Percentiles rank a stretch among this genome's conserved stretches.
phyloP scores from a whole-genome alignment of 2,797 vertebrate genomes.

The Poeciliopsis turneri region DNA sequence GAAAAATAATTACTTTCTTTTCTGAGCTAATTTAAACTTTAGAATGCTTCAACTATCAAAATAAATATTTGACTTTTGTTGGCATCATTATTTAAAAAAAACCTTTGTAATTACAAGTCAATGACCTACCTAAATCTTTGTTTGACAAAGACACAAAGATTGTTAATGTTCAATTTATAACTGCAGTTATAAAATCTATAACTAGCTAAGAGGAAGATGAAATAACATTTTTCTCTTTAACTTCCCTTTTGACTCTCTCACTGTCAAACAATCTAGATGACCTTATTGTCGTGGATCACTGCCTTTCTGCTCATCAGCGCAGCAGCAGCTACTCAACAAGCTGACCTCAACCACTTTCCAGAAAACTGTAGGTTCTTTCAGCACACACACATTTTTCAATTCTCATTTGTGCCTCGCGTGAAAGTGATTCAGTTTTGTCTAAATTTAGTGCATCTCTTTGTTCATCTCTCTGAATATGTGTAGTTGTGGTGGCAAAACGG shows the following conservation, averaged over 20 bases:
- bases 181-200: neutral
- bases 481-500: conserved; percentile 49
- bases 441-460: neutral
- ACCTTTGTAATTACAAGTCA: neutral
- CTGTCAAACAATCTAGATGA: conserved; percentile 37
- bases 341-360: conserved; percentile 49
- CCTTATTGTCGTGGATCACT: conserved; percentile 39
- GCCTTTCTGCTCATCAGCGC: conserved; percentile 50
- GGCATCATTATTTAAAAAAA: neutral
- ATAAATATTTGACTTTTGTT: neutral
- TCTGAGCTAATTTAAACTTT: neutral
- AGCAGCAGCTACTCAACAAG: conserved; percentile 11
- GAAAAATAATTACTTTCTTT: neutral
- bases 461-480: neutral
- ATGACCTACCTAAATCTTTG: neutral
- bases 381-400: neutral
- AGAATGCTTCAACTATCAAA: neutral
- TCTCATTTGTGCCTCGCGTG: neutral
- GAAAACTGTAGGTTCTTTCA: conserved; percentile 52
- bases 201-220: neutral
- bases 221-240: neutral
- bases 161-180: neutral
- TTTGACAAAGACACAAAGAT: neutral
- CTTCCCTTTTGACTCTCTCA: neutral
- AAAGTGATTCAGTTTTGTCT: neutral